A percentile compares a stretch with the other conserved stretches of the same genome.
These are phyloP conservation scores for Xenops minutus DNA, from an alignment of 2,797 vertebrate species.

Conservation along the genomic window DNA sequence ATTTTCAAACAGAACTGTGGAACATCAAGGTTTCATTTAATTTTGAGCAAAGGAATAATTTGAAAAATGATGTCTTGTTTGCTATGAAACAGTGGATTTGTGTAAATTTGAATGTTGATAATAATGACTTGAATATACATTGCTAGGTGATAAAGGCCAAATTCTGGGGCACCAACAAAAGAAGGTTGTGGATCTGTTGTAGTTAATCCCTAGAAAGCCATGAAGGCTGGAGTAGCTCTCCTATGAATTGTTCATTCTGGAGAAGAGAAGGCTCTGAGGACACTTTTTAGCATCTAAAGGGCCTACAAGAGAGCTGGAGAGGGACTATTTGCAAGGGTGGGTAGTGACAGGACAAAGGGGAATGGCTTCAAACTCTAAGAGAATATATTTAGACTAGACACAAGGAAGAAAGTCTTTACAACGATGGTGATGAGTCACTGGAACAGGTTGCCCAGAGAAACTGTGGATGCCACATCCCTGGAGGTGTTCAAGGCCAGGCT, in stretches of 20 bases:
- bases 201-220: background rate
- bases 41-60: background rate
- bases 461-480: background rate
- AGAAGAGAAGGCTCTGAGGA: background rate
- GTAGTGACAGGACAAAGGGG: background rate
- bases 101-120: background rate
- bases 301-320: background rate
- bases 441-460: background rate
- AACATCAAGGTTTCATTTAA: background rate
- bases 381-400: background rate
- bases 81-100: background rate
- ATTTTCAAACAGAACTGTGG: background rate
- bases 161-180: background rate
- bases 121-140: background rate
- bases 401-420: background rate
- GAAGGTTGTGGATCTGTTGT: background rate
- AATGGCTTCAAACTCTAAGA: background rate
- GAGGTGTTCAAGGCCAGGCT: fast-evolving
- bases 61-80: background rate
- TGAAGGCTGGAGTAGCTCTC: background rate
- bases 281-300: background rate
- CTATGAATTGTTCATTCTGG: background rate
- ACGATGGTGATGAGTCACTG: background rate
- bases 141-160: background rate
- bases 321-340: fast-evolving